phyloP scores from a whole-genome alignment of 2,113 vertebrate genomes.

The Callospermophilus lateralis region DNA sequence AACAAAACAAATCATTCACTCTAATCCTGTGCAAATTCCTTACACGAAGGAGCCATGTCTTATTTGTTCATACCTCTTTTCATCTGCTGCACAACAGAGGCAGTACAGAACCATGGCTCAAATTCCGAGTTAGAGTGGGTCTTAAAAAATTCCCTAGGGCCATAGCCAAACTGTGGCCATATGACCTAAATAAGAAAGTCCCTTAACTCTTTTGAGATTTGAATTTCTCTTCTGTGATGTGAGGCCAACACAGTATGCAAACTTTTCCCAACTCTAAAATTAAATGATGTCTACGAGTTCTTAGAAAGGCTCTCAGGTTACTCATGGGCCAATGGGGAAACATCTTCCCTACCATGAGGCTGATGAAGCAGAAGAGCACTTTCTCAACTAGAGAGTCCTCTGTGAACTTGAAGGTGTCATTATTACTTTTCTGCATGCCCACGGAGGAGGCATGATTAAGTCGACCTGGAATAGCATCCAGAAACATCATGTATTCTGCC shows the following conservation, averaged over 20 bases:
- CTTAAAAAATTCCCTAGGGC: neutral
- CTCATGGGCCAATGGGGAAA: neutral
- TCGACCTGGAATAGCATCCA: too few relatives aligned
- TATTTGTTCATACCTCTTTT: neutral
- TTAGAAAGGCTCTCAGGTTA: conserved; percentile 67
- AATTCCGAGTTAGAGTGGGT: conserved; percentile 6
- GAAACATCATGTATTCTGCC: neutral
- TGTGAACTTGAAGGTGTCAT: neutral
- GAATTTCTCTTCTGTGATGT: conserved; percentile 34
- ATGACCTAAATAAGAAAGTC: neutral
- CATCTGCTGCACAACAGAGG: neutral
- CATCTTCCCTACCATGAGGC: neutral
- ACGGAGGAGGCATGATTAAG: neutral
- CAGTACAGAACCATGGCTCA: neutral
- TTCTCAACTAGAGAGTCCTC: neutral
- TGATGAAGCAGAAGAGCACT: neutral
- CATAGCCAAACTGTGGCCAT: neutral
- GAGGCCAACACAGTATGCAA: conserved; percentile 28
- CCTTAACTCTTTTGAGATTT: neutral
- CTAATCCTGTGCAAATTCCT: neutral
- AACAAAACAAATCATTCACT: neutral
- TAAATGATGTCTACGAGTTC: conserved; percentile 51
- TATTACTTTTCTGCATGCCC: neutral
- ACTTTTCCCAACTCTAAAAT: conserved; percentile 63
- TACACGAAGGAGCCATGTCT: neutral